These are phyloP conservation scores for Stenichneumon culpator DNA, from an alignment of 2,888 invertebrate genomes.

Conservation along the genomic window DNA sequence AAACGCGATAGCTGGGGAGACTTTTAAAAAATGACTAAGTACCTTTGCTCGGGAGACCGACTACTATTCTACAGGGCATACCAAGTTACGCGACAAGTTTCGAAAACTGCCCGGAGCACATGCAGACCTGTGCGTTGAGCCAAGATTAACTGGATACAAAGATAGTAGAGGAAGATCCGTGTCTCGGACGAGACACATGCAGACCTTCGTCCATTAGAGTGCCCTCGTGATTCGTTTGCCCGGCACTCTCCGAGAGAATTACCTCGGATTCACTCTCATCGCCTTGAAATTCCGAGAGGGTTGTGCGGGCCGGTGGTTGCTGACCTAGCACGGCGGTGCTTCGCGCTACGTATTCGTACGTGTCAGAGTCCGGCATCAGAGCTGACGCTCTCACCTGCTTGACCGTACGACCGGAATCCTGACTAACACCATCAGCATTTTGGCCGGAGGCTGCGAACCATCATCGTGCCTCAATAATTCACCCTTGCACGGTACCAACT, in stretches of 20 bases:
- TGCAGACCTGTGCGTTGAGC: background rate
- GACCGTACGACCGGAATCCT: background rate
- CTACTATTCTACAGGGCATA: background rate
- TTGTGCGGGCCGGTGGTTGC: slow-evolving; percentile 9
- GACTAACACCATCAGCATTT: slow-evolving; percentile 1
- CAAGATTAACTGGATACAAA: background rate
- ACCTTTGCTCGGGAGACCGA: background rate
- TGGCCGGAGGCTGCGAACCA: background rate
- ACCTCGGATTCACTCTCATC: slow-evolving; percentile 6
- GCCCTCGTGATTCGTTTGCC: slow-evolving; percentile 48
- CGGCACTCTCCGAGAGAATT: slow-evolving; percentile 19
- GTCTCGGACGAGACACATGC: slow-evolving; percentile 7
- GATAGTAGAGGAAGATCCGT: slow-evolving; percentile 35
- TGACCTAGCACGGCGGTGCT: slow-evolving; percentile 27
- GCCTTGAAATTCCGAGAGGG: slow-evolving; percentile 21
- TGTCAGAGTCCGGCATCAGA: background rate
- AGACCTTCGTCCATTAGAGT: slow-evolving; percentile 48
- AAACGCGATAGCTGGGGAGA: background rate
- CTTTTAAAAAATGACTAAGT: background rate
- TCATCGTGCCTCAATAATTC: background rate
- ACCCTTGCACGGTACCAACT: background rate
- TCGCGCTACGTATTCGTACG: slow-evolving; percentile 15
- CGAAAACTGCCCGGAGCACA: background rate
- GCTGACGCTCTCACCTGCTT: background rate
- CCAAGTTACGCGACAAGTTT: background rate